Base-by-base conservation (phyloP, 2,888 invertebrate species). In the Acrobasis repandana region DNA sequence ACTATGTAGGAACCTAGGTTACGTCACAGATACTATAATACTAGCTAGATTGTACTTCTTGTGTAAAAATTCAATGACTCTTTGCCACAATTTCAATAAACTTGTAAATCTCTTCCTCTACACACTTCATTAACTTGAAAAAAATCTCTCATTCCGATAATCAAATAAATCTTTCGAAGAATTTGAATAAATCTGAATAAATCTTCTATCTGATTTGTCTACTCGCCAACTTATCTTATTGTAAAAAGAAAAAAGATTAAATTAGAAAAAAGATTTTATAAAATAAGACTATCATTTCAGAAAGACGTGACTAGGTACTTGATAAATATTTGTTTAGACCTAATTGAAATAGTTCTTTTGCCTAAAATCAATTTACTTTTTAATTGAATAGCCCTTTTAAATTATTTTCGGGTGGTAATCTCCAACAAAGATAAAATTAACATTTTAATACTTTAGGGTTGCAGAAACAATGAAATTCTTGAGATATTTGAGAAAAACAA, bases 141-240 rank as follows among this genome's bases (percentile, higher is more conserved):
- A 43, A 11, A 14, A 14, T 14, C 43, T 28, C 28, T 50, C 50
- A 50, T 50, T 50, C 28, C 28, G 11, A 28, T 50, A 50, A 50
- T 50, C 28, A 4, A 50, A 50, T 50, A n/a, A 50, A 50, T 28
- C 28, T 50, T 50, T 28, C 14, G 28, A 50, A 50, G 50, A 50
- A 50, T 28, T 50, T 50, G 9, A 50, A 50, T 50, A 49, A 49
- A 50, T 49, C 18, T 18, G 49, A 49, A 49, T 20, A 49, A 49
- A 49, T 20, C 43, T 43, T 10, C 43, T 43, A 43, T 43, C 43
- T 5, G 14, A 43, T 43, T 43, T 14, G 43, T 14, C 43, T 43
- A 43, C 43, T 43, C 43, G 28, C n/a, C 43, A 43, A 14, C n/a
- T 43, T 14, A 43, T 43, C 43, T 43, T 43, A 43, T 43, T 43